Percentiles rank a stretch among this genome's conserved stretches.
These are phyloP conservation scores for Motacilla alba DNA, from an alignment of 2,113 vertebrate species.

Conservation along the genomic window DNA sequence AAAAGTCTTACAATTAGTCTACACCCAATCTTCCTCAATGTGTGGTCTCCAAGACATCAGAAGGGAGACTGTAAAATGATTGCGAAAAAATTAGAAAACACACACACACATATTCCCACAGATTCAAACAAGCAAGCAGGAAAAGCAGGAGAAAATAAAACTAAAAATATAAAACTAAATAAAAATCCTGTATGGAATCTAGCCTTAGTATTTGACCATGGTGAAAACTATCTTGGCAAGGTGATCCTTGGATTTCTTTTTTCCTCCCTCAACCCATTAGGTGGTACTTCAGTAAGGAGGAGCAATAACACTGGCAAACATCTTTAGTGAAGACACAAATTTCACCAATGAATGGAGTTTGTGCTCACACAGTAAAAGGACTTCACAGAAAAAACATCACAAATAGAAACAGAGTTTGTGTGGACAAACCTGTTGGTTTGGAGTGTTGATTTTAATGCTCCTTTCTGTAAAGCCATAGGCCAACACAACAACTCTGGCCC, in stretches of 20 bases:
- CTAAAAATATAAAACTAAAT: background rate
- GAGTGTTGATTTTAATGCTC: background rate
- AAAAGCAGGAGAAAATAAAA: background rate
- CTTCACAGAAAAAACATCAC: background rate
- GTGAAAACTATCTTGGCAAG: background rate
- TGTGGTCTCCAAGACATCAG: slow-evolving; percentile 39
- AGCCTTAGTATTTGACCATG: background rate
- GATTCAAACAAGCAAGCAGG: background rate
- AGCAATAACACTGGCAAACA: fast-evolving
- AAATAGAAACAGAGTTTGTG: background rate
- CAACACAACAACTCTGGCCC: background rate
- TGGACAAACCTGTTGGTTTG: background rate
- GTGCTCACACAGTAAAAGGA: background rate
- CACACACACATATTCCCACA: background rate
- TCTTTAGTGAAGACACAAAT: background rate
- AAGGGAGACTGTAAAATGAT: background rate
- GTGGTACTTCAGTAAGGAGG: background rate
- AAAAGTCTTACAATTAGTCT: background rate
- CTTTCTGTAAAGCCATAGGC: background rate
- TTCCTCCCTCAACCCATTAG: fast-evolving
- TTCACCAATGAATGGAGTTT: background rate
- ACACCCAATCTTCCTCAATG: slow-evolving; percentile 1
- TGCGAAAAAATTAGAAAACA: background rate
- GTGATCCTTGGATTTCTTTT: background rate
- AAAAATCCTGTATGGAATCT: background rate